Percentiles rank a stretch among this genome's conserved stretches.
Conservation (phyloP, 2,113 vertebrate genomes). For the Proterorhinus semilunaris region DNA sequence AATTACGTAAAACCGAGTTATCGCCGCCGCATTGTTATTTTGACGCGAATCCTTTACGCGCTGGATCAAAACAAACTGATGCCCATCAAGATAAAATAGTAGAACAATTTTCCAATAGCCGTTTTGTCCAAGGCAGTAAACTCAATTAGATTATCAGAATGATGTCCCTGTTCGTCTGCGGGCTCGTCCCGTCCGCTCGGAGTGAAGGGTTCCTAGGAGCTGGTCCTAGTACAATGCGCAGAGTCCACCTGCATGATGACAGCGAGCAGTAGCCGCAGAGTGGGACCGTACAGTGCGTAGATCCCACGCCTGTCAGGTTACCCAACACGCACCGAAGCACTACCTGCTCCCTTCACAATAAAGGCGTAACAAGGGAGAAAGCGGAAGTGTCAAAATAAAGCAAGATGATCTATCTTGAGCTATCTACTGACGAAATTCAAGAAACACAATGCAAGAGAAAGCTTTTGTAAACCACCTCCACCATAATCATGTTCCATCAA, state of each 20-base stretch:
- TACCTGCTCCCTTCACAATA: constrained; percentile 46
- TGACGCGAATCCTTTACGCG: background rate
- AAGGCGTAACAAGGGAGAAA: background rate
- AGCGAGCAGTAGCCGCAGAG: constrained; percentile 60
- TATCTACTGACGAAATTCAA: background rate
- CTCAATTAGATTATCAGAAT: too few relatives aligned
- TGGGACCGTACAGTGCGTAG: constrained; percentile 24
- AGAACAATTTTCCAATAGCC: background rate
- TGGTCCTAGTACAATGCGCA: constrained; percentile 50
- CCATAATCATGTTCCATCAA: too few relatives aligned
- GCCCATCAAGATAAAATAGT: constrained; percentile 4
- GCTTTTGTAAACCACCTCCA: too few relatives aligned
- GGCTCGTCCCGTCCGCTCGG: background rate
- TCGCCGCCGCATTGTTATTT: background rate
- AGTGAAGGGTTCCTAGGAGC: constrained; percentile 16
- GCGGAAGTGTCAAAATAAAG: constrained; percentile 36
- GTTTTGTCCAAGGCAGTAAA: background rate
- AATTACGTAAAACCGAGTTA: background rate
- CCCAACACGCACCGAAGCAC: accelerated
- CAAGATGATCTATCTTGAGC: background rate
- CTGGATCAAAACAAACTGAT: constrained; percentile 3
- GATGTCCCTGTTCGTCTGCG: background rate
- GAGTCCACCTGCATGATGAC: constrained; percentile 79
- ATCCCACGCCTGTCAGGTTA: constrained; percentile 3
- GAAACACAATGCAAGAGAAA: background rate